A percentile compares a stretch with the other conserved stretches of the same genome.
Evolutionary conservation across 2,797 vertebrate species (phyloP).

Genomic region (Xenops minutus): DNA sequence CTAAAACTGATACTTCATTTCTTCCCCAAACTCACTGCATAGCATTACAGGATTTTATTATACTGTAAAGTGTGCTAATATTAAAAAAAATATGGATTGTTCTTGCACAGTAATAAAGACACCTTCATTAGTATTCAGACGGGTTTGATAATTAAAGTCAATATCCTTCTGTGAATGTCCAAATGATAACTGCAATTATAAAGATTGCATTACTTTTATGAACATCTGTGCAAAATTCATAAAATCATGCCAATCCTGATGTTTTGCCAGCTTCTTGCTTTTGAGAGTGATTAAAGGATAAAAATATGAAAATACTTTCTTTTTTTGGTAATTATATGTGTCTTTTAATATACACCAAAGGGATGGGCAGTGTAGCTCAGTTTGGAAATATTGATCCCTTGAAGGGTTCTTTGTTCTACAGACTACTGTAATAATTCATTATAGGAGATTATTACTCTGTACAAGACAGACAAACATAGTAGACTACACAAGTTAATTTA

Average conservation of each 20-base stretch:
- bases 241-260: not conserved
- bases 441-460: not conserved
- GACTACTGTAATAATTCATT: not conserved
- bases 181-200: slow-evolving; percentile 49
- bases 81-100: not conserved
- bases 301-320: not conserved
- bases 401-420: not conserved
- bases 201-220: slow-evolving; percentile 53
- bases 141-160: slow-evolving; percentile 42
- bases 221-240: slow-evolving; percentile 39
- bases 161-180: slow-evolving; percentile 32
- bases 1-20: not conserved
- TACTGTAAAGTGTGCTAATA: not conserved
- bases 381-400: not conserved
- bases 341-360: not conserved
- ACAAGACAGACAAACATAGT: not conserved
- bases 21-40: not conserved
- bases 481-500: not conserved
- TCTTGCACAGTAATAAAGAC: not conserved
- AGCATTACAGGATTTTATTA: not conserved
- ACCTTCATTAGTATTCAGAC: slow-evolving; percentile 38
- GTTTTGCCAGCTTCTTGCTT: not conserved
- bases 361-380: not conserved
- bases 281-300: not conserved
- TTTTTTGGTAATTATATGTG: not conserved